Percentiles rank a stretch among this genome's conserved stretches.
phyloP scores from a whole-genome alignment of 2,888 invertebrate species.

The Ectemnius continuus region DNA sequence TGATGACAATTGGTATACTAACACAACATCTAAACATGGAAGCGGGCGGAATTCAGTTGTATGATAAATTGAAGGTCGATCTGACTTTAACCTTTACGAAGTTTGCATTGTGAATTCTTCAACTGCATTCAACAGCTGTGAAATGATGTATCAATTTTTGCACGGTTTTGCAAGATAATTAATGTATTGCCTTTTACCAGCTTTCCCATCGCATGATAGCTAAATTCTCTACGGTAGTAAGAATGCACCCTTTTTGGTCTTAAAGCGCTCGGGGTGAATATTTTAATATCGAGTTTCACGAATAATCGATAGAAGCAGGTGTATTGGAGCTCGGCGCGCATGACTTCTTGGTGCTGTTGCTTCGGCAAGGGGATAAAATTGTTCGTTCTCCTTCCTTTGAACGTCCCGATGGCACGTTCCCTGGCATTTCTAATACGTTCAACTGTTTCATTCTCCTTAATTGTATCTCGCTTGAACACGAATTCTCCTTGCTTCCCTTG shows the following conservation, averaged over 20 bases:
- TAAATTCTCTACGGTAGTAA: neutral
- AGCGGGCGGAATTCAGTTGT: no score
- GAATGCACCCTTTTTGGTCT: neutral
- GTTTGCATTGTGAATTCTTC: no score
- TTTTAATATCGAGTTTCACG: conserved; percentile 13
- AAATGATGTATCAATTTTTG: no score
- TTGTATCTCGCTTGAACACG: conserved; percentile 26
- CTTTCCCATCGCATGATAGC: no score
- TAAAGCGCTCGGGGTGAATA: neutral
- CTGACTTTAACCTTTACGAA: no score
- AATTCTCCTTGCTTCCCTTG: conserved; percentile 43
- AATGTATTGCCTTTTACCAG: no score
- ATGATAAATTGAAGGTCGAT: no score
- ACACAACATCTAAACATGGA: no score
- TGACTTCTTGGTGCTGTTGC: no score
- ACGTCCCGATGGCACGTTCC: conserved; percentile 13
- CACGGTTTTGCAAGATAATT: no score
- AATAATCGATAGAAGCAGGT: conserved; percentile 30
- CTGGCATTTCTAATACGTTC: conserved; percentile 38
- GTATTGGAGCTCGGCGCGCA: conserved; percentile 7
- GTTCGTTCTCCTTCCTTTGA: conserved; percentile 26
- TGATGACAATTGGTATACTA: no score
- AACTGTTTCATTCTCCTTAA: conserved; percentile 46
- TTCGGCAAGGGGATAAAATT: conserved; percentile 8
- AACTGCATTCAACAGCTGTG: no score